These are phyloP conservation scores for Trididemnum nubilum DNA, from an alignment of 23 tunicate genomes.

Conservation along the genomic window DNA sequence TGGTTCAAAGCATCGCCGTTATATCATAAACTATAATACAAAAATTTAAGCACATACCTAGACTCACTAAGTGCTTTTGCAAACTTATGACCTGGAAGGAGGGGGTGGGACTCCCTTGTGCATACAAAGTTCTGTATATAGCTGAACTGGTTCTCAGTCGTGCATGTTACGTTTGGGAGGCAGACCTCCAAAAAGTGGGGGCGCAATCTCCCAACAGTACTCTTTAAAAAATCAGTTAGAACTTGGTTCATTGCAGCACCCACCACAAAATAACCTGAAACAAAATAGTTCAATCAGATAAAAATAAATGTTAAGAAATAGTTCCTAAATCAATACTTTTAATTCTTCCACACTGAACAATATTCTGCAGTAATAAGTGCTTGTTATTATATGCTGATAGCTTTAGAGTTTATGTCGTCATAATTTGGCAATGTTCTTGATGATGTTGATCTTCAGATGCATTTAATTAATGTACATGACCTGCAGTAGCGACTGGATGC, in stretches of 20 bases:
- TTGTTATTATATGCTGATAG: no score
- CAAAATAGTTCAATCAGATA: no score
- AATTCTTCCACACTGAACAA: no score
- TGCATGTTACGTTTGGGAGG: slow-evolving; percentile 65
- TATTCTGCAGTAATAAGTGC: no score
- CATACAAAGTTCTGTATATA: slow-evolving; percentile 64
- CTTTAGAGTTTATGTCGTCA: no score
- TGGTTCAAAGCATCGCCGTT: no score
- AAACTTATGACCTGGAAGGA: slow-evolving; percentile 29
- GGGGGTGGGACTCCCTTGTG: slow-evolving; percentile 61
- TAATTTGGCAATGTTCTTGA: no score
- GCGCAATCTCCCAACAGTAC: slow-evolving; percentile 64
- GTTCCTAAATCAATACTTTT: no score
- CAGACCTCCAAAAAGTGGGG: slow-evolving; percentile 78
- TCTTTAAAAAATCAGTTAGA: slow-evolving; percentile 67
- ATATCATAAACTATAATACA: background rate
- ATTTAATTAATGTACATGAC: no score
- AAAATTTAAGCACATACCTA: slow-evolving; percentile 21
- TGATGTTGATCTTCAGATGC: no score
- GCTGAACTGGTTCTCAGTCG: slow-evolving; percentile 34
- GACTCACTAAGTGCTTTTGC: slow-evolving; percentile 27
- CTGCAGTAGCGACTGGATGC: no score
- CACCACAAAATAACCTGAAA: slow-evolving; percentile 69
- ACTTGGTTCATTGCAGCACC: slow-evolving; percentile 75
- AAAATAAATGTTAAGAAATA: no score